Evolutionary conservation across 2,797 vertebrate species (phyloP).

Genomic region (Melanotaenia maccullochi): DNA sequence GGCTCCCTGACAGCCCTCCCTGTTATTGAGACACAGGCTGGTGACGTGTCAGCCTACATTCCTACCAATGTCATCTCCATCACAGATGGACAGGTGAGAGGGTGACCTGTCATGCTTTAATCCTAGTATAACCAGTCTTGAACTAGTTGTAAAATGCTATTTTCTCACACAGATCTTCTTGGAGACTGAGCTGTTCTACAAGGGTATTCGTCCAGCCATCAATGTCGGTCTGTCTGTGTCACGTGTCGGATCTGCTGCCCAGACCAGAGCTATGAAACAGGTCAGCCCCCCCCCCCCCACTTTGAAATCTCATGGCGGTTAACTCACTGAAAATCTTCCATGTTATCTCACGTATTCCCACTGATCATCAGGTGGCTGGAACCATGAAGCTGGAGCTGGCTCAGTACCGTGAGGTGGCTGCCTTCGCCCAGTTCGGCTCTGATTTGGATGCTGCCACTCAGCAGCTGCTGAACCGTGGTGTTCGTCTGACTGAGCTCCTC

Average conservation of each 20-base stretch:
- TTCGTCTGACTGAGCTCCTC: slow-evolving; percentile 94
- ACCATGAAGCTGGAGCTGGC: slow-evolving; percentile 98
- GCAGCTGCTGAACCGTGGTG: slow-evolving; percentile 94
- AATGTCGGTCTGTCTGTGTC: slow-evolving; percentile 98
- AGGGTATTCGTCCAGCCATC: slow-evolving; percentile 97
- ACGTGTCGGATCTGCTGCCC: slow-evolving; percentile 95
- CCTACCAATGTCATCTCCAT: slow-evolving; percentile 99
- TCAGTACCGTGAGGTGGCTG: slow-evolving; percentile 96
- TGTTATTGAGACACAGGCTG: slow-evolving; percentile 97
- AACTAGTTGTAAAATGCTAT: not conserved
- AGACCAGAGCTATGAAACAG: slow-evolving; percentile 99
- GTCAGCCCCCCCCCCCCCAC: slow-evolving; percentile 61
- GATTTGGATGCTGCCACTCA: slow-evolving; percentile 96
- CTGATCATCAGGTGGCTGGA: slow-evolving; percentile 88
- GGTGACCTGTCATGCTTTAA: not conserved
- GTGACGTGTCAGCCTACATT: slow-evolving; percentile 98
- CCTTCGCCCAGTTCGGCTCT: slow-evolving; percentile 96
- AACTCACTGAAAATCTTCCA: not conserved
- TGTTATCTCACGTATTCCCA: not conserved
- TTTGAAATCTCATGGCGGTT: slow-evolving; percentile 72
- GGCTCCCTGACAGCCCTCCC: slow-evolving; percentile 96
- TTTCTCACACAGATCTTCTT: slow-evolving; percentile 90
- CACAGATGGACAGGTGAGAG: slow-evolving; percentile 93
- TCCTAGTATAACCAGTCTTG: not conserved
- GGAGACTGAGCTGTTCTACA: slow-evolving; percentile 98